Base-by-base conservation (phyloP, 2,888 invertebrate genomes). In the Tachina grossa region DNA sequence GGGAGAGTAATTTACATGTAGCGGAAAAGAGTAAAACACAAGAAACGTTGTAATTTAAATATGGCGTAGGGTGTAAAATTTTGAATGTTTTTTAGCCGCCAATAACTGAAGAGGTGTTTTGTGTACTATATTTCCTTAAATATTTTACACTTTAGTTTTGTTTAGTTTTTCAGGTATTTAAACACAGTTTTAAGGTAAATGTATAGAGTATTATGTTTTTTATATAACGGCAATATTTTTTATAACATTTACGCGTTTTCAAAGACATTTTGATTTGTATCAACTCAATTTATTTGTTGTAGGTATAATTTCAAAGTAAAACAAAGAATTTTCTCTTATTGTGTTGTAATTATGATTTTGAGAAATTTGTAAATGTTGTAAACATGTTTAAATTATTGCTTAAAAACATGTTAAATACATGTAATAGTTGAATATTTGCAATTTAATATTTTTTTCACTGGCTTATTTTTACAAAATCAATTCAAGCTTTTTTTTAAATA, bases 131-230 rank as follows among this genome's bases (percentile, higher is more conserved):
- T 41, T 55, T 63, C 31, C 45, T 65, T 53, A 31, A 31, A 31
- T 49, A 43, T 16, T 41, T 77, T 71, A 68, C 77, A 74, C 22
- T 65, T 72, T 55, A 53, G 45, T 22, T 57, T n/a, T 66, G 22
- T 13, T 9, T 55, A 19, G 10, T 11, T 55, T 47, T 59, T 85
- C 63, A 85, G 71, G 85, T 85, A 66, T 76, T 82, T 57, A 75
- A 82, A 72, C 82, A 83, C 65, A 77, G 74, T 66, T 76, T 81
- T 47, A 76, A 71, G n/a, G 71, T 57, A 83, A 79, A 55, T 83
- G 75, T 76, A 55, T 63, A 61, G 61, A 66, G 49, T 65, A 82
- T 82, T 13, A 82, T 85, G 71, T 79, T 85, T 79, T 82, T 85
- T 55, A 85, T 71, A 75, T 82, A 85, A 16, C 47, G 49, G 2